Evolutionary conservation across 2,113 vertebrate species (phyloP).

Genomic region (Passer montanus): DNA sequence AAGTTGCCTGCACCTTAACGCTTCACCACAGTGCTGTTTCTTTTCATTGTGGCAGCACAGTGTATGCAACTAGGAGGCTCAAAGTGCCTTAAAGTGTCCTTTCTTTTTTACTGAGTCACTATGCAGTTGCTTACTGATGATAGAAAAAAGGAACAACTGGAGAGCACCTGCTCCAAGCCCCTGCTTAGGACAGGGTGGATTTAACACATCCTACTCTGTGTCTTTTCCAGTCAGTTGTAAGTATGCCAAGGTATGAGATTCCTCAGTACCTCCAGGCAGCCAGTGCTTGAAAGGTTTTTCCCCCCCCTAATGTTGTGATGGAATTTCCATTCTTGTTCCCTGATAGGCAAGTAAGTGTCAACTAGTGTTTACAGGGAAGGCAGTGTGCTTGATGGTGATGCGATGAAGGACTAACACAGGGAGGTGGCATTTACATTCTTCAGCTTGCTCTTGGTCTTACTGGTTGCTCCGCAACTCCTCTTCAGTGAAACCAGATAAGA

Average conservation of each 20-base stretch:
- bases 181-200: rapidly evolving
- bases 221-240: background rate
- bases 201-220: background rate
- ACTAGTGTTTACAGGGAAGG: conserved; percentile 10
- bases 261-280: background rate
- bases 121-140: background rate
- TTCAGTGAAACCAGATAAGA: conserved; percentile 44
- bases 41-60: background rate
- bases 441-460: background rate
- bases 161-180: background rate
- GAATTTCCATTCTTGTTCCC: conserved; percentile 19
- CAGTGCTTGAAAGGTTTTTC: background rate
- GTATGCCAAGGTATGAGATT: background rate
- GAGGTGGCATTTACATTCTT: conserved; percentile 34
- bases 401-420: background rate
- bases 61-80: background rate
- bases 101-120: background rate
- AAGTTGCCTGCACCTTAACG: background rate
- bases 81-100: background rate
- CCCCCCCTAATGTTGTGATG: background rate
- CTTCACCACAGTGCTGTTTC: background rate
- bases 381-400: background rate
- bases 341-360: background rate
- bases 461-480: conserved; percentile 22
- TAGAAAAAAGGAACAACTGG: background rate